Evolutionary conservation across 2,797 vertebrate species (phyloP).

Genomic region (Distichodus sexfasciatus): DNA sequence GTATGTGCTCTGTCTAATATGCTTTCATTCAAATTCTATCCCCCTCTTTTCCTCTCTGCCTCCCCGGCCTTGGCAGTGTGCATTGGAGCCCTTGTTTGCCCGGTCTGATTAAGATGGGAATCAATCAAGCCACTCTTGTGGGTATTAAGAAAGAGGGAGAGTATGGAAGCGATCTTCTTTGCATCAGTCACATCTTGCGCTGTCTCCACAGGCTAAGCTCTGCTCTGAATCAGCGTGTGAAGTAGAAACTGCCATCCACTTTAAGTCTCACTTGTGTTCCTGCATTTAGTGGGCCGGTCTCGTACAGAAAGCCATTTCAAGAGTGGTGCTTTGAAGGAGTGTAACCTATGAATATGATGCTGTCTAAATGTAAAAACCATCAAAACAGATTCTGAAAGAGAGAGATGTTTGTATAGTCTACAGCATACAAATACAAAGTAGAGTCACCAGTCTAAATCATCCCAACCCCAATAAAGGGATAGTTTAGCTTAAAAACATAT

Average conservation of each 20-base stretch:
- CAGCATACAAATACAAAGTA: too few relatives aligned
- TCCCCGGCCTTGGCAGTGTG: slow-evolving; percentile 12
- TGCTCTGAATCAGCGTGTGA: background rate
- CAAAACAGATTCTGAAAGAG: too few relatives aligned
- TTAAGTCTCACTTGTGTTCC: too few relatives aligned
- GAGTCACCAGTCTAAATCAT: too few relatives aligned
- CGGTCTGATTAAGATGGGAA: slow-evolving; percentile 46
- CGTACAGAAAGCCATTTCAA: background rate
- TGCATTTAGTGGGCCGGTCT: background rate
- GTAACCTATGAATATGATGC: too few relatives aligned
- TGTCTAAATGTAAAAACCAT: too few relatives aligned
- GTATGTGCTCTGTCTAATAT: background rate
- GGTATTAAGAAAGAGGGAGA: background rate
- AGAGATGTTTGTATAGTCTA: too few relatives aligned
- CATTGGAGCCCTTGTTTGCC: slow-evolving; percentile 39
- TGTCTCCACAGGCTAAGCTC: background rate
- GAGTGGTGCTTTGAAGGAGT: too few relatives aligned
- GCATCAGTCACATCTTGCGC: background rate
- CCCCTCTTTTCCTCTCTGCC: background rate
- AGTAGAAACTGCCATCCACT: background rate
- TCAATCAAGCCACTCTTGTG: slow-evolving; percentile 37
- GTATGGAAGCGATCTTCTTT: background rate
- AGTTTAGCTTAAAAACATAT: too few relatives aligned
- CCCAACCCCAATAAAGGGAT: too few relatives aligned
- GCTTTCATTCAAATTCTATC: slow-evolving; percentile 10